phyloP scores from a whole-genome alignment of 2,888 invertebrate genomes.

The Oithona nana region DNA sequence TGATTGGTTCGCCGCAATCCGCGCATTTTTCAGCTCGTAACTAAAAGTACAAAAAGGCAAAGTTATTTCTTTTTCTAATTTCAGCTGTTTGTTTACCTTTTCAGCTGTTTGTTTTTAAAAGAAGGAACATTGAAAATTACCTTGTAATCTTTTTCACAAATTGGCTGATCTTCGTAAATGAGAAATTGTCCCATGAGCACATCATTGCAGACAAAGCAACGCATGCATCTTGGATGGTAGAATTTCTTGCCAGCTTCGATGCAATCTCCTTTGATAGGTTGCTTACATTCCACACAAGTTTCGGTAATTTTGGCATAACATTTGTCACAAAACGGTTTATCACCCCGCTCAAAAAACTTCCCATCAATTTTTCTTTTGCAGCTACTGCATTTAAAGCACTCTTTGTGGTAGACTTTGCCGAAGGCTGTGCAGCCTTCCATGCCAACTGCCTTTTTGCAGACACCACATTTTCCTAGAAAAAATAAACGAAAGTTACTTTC shows the following conservation, averaged over 20 bases:
- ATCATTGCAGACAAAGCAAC: slow-evolving; percentile 11
- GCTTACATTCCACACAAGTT: slow-evolving; percentile 6
- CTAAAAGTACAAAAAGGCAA: slow-evolving; percentile 4
- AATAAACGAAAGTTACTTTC: background rate
- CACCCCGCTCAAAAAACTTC: slow-evolving; percentile 13
- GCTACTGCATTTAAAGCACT: slow-evolving; percentile 13
- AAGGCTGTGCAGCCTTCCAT: slow-evolving; percentile 15
- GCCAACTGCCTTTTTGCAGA: slow-evolving; percentile 5
- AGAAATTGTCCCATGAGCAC: background rate
- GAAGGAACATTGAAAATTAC: too few relatives aligned
- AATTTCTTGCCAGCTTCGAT: background rate
- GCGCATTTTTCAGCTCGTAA: slow-evolving; percentile 4
- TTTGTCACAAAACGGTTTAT: slow-evolving; percentile 12
- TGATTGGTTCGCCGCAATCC: slow-evolving; percentile 11
- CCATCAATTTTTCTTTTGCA: slow-evolving; percentile 9
- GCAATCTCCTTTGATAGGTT: slow-evolving; percentile 13
- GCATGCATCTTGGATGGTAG: slow-evolving; percentile 14
- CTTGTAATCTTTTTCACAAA: slow-evolving; percentile 16
- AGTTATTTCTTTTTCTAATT: too few relatives aligned
- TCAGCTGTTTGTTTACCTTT: too few relatives aligned
- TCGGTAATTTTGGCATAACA: slow-evolving; percentile 5
- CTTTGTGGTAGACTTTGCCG: slow-evolving; percentile 13
- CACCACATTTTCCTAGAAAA: slow-evolving; percentile 10
- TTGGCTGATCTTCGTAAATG: slow-evolving; percentile 8
- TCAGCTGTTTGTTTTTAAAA: too few relatives aligned